Evolutionary conservation across 2,113 vertebrate species (phyloP).

Genomic region (Poeciliopsis occidentalis): DNA sequence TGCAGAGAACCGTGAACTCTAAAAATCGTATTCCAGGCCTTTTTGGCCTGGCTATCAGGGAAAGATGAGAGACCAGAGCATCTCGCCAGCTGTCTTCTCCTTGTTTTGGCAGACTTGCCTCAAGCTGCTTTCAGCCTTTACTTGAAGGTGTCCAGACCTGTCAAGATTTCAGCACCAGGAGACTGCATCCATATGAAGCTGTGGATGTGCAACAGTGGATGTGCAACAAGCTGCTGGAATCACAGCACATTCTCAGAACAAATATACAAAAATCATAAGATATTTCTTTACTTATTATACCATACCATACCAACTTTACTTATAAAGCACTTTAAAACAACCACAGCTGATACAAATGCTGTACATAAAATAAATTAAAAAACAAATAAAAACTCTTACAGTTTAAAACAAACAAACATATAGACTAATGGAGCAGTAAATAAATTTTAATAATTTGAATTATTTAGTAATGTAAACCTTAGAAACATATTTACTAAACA

Average conservation of each 20-base stretch:
- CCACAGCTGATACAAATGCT: no score
- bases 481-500: no score
- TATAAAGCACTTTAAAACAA: no score
- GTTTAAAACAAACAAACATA: no score
- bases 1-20: slow-evolving; percentile 19
- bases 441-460: no score
- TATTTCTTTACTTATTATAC: neutral
- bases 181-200: slow-evolving; percentile 9
- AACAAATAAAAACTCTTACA: no score
- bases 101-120: slow-evolving; percentile 53
- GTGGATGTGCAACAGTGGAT: slow-evolving; percentile 27
- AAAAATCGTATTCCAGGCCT: slow-evolving; percentile 29
- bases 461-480: no score
- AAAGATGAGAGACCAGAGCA: slow-evolving; percentile 44
- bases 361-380: no score
- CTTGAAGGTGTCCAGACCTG: slow-evolving; percentile 58
- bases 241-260: slow-evolving; percentile 13
- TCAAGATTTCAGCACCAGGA: slow-evolving; percentile 27
- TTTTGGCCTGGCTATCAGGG: slow-evolving; percentile 42
- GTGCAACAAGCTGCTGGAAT: slow-evolving; percentile 25
- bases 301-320: no score
- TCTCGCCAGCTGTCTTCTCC: slow-evolving; percentile 59
- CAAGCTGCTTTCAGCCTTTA: slow-evolving; percentile 58
- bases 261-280: neutral
- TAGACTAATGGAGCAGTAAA: neutral